Evolutionary conservation across 1,140 invertebrate genomes (phyloP).

Genomic region (Arion vulgaris): DNA sequence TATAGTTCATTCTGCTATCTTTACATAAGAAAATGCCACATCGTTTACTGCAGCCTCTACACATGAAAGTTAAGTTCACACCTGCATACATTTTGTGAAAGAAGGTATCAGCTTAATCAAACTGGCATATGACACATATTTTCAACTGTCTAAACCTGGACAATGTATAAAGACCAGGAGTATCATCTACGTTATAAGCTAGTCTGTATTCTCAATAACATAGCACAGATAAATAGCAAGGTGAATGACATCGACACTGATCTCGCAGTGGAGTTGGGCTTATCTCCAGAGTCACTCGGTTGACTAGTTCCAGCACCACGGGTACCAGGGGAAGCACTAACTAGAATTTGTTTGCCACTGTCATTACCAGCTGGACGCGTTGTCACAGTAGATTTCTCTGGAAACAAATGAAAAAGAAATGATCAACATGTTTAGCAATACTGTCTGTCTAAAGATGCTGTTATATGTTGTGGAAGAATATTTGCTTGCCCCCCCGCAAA

Average conservation of each 20-base stretch:
- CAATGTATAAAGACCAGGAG: neutral
- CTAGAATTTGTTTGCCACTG: neutral
- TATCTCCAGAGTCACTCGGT: neutral
- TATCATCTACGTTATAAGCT: neutral
- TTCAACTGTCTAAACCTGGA: neutral
- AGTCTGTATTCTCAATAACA: neutral
- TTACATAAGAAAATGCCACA: neutral
- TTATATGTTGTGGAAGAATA: too few relatives aligned
- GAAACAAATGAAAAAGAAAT: neutral
- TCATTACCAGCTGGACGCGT: neutral
- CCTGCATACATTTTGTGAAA: neutral
- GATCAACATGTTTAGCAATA: too few relatives aligned
- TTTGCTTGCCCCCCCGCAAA: too few relatives aligned
- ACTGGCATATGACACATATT: neutral
- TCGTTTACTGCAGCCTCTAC: neutral
- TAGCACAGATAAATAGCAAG: neutral
- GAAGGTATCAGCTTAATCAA: neutral
- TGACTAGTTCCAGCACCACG: neutral
- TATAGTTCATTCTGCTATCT: neutral
- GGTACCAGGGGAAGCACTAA: neutral
- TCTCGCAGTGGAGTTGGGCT: neutral
- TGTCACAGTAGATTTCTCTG: neutral
- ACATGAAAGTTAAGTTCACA: neutral
- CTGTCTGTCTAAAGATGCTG: too few relatives aligned
- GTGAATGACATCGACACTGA: neutral